Base-by-base conservation (phyloP, 1,140 invertebrate genomes). In the Lamellibrachia luymesi region DNA sequence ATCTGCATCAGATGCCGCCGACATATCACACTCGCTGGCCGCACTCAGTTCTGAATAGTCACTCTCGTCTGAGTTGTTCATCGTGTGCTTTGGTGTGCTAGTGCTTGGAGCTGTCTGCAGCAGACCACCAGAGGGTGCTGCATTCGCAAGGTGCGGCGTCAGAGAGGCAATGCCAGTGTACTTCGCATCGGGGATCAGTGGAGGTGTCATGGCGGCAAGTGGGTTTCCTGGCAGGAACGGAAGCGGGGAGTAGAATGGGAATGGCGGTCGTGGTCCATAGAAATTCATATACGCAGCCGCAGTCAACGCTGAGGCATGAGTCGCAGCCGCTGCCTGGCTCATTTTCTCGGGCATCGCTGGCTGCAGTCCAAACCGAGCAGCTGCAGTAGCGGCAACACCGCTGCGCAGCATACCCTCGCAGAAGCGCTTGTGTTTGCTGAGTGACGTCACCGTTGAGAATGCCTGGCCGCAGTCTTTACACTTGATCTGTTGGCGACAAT, bases 381-480 rank as follows among this genome's bases (percentile, higher is more conserved):
- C 64, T 22, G 64, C 64, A 2, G 64, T 80, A 22, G 64, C 64
- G 8, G 17, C 64, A 22, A 80, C 64, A 2, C 92, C 92, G 92
- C 51, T 92, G 38, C 52, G 51, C 56, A 93, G 27, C 92, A 93
- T 90, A 10, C 92, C 96, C 98, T 97, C 97, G 95, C 97, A 97
- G 95, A 97, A 97, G 90, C 96, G 95, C 94, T 97, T 97, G 95
- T 97, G 97, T 94, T 97, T 97, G 94, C 97, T 97, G 93, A 97
- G 95, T 51, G 96, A 98, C 2, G 98, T 98, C 17, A 98, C 97
- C 0, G 98, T 98, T 64, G 97, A 98, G 96, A 99, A 99, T 27
- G 98, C 97, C 95, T 99, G 98, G 10, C 98, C 97, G 96, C 99
- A 99, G 97, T 99, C 98, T 94, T 97, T 97, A 96, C 99, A 99